Evolutionary conservation across 2,113 vertebrate genomes (phyloP), one percentile per base, ranked within the genome.

Genomic region (Proteles cristata): DNA sequence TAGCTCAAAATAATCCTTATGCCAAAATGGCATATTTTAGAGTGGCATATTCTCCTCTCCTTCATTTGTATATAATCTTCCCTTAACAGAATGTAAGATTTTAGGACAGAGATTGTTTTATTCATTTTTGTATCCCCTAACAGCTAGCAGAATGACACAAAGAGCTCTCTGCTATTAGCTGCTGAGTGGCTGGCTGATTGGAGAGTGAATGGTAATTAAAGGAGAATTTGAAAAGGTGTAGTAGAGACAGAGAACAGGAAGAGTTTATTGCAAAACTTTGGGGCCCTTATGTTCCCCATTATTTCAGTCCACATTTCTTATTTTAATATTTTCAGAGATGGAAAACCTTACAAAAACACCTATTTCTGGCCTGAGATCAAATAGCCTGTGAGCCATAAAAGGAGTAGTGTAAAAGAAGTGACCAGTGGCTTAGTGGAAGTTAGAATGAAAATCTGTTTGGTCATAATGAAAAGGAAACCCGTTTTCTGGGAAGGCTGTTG

Each of bases 251-350:
- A 33, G 25, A 79, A 16, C 50, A 82, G 74, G 63, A 45, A 35
- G 25, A 92, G 26, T 88, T 74, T 94, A 69, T 35, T 86, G 83
- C 31, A 53, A 90, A 92, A 93, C 23, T 97, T 94, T 91, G 80
- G 69, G 58, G 28, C 26, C 58, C n/a, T 31, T 63, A 45, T 53
- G 25, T 43, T 68, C 48, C 26, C 53, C 39, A 45, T 73, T 68
- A 77, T 90, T 63, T 81, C 1, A 1, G 80, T 43, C 39, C 35
- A 79, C 35, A 31, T 96, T 93, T 79, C 31, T 61, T 69, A 79
- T 71, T 63, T 63, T 76, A 83, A 77, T 45, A 25, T 77, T 94
- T 96, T 94, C 77, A 88, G 76, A 83, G 23, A 39, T 83, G 48
- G 77, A 83, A 92, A 76, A 77, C 9, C 77, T 79, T 65, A 65